phyloP scores from a whole-genome alignment of 2,797 vertebrate genomes.

The Sphenopsis melanotis region DNA sequence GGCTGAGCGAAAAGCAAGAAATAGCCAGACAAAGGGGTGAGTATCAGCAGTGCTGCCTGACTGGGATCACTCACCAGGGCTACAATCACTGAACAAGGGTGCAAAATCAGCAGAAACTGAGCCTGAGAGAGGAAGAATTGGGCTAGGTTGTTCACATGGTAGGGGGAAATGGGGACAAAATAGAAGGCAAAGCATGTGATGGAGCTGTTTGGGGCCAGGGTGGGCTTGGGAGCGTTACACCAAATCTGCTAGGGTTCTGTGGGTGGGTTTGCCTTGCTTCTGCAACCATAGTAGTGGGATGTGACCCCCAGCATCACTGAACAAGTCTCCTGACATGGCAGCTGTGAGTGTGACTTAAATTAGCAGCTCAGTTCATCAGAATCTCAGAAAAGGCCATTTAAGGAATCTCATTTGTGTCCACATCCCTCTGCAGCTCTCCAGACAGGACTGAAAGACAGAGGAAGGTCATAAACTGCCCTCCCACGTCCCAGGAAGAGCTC shows the following conservation, averaged over 20 bases:
- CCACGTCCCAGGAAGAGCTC: not conserved
- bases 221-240: not conserved
- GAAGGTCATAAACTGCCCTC: not conserved
- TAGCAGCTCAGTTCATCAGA: not conserved
- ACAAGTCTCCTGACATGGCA: not conserved
- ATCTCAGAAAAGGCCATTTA: not conserved
- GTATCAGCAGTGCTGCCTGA: not conserved
- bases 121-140: not conserved
- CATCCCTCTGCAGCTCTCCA: not conserved
- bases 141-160: not conserved
- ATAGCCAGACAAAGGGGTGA: not conserved
- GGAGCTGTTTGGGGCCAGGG: fast-evolving
- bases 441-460: not conserved
- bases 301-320: not conserved
- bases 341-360: not conserved
- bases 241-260: not conserved
- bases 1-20: not conserved
- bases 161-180: not conserved
- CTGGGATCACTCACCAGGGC: not conserved
- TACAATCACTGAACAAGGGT: not conserved
- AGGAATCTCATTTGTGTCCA: not conserved
- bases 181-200: not conserved
- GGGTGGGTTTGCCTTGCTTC: not conserved
- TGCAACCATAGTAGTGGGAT: not conserved
- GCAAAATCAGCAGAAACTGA: not conserved